phyloP scores from a whole-genome alignment of 2,797 vertebrate species.

The Miichthys miiuy region DNA sequence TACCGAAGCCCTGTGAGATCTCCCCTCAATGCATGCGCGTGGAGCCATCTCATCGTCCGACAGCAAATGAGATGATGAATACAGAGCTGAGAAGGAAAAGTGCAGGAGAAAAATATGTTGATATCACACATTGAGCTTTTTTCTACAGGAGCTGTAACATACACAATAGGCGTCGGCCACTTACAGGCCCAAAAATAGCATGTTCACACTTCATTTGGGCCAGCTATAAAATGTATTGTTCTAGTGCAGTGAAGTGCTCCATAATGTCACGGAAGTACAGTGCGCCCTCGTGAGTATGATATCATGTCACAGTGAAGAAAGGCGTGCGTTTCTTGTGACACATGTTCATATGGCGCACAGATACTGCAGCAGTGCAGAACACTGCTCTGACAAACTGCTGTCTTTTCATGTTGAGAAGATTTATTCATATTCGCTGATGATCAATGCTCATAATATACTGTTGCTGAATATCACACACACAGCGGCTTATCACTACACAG shows the following conservation, averaged over 20 bases:
- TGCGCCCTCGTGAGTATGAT: constrained; percentile 8
- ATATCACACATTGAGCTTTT: constrained; percentile 24
- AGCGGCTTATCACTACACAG: neutral
- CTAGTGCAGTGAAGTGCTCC: constrained; percentile 23
- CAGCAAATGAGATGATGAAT: constrained; percentile 29
- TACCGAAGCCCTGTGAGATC: constrained; percentile 68
- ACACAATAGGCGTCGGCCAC: constrained; percentile 35
- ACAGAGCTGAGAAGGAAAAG: constrained; percentile 18
- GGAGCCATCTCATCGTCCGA: constrained; percentile 51
- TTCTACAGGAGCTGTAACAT: neutral
- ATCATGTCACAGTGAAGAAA: constrained; percentile 6
- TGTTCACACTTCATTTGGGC: constrained; percentile 43
- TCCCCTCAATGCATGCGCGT: constrained; percentile 62
- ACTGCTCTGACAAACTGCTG: neutral
- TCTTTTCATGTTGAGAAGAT: constrained; percentile 11
- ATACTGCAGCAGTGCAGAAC: constrained; percentile 2
- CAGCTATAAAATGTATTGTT: constrained; percentile 30
- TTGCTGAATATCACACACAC: neutral
- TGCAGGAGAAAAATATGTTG: constrained; percentile 13
- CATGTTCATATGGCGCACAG: constrained; percentile 4
- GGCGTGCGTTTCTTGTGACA: constrained; percentile 1
- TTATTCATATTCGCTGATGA: constrained; percentile 13
- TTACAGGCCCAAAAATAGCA: constrained; percentile 57
- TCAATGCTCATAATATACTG: constrained; percentile 2
- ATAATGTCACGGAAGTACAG: constrained; percentile 26